Evolutionary conservation across 2,797 vertebrate genomes (phyloP).

Genomic region (Chrosomus eos): DNA sequence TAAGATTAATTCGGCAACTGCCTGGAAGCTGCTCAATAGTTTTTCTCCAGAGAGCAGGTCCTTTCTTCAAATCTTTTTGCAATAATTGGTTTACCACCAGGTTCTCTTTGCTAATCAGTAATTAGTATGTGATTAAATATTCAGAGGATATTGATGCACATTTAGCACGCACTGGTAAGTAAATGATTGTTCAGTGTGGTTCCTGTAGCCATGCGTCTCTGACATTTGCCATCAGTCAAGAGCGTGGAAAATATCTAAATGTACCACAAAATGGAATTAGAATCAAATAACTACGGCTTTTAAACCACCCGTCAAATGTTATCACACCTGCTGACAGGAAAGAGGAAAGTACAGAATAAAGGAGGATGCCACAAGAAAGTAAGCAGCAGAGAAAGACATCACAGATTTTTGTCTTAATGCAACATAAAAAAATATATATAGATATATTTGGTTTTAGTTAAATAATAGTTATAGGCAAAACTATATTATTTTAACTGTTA

Average conservation of each 20-base stretch:
- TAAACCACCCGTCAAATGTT: constrained; percentile 58
- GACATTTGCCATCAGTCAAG: constrained; percentile 61
- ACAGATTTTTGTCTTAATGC: not conserved
- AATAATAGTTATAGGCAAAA: not conserved
- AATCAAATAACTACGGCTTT: constrained; percentile 54
- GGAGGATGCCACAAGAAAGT: constrained; percentile 25
- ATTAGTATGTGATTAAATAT: constrained; percentile 81
- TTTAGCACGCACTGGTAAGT: constrained; percentile 78
- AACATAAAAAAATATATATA: not conserved
- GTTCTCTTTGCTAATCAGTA: constrained; percentile 76
- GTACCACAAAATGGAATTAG: constrained; percentile 57
- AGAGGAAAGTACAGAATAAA: constrained; percentile 50
- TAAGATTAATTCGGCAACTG: constrained; percentile 41
- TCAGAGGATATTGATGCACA: constrained; percentile 78
- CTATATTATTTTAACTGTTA: not conserved
- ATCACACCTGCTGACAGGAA: constrained; percentile 52
- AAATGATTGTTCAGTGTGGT: constrained; percentile 69
- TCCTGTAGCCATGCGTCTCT: constrained; percentile 61
- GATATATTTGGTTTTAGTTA: not conserved
- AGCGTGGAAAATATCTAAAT: constrained; percentile 53
- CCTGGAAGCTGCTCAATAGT: constrained; percentile 33
- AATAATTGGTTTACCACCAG: constrained; percentile 66
- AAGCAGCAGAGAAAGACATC: constrained; percentile 40
- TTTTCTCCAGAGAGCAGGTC: constrained; percentile 36
- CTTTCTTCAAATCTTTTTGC: constrained; percentile 49